phyloP scores from a whole-genome alignment of 2,888 invertebrate genomes.

The Saturnia pavonia region DNA sequence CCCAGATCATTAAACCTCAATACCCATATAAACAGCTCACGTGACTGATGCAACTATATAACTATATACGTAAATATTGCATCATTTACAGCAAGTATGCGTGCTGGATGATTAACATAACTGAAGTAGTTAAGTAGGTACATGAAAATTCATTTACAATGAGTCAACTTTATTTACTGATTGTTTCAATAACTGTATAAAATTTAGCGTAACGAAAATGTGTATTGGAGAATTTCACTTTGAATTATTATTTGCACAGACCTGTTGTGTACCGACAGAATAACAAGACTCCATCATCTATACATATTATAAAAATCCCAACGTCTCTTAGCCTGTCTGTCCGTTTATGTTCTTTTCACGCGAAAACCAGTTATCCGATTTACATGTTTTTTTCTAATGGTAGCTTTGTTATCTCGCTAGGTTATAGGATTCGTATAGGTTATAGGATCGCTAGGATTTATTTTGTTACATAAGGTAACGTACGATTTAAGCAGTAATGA shows the following conservation, averaged over 20 bases:
- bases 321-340: too few relatives aligned
- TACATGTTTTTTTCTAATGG: too few relatives aligned
- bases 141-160: background rate
- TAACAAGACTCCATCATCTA: too few relatives aligned
- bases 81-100: background rate
- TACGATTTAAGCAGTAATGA: too few relatives aligned
- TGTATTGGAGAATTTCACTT: background rate
- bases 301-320: too few relatives aligned
- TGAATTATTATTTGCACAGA: background rate
- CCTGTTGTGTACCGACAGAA: background rate
- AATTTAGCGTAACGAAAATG: background rate
- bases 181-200: background rate
- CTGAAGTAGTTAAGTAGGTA: background rate
- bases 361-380: too few relatives aligned
- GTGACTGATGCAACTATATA: background rate
- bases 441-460: too few relatives aligned
- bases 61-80: background rate
- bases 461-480: too few relatives aligned
- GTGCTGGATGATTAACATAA: background rate
- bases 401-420: too few relatives aligned
- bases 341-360: too few relatives aligned
- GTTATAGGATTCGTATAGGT: too few relatives aligned
- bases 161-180: background rate
- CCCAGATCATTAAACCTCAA: background rate
- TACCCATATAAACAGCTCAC: background rate